Conservation (phyloP, 1,140 invertebrate species). For the Drosophila watanabei region DNA sequence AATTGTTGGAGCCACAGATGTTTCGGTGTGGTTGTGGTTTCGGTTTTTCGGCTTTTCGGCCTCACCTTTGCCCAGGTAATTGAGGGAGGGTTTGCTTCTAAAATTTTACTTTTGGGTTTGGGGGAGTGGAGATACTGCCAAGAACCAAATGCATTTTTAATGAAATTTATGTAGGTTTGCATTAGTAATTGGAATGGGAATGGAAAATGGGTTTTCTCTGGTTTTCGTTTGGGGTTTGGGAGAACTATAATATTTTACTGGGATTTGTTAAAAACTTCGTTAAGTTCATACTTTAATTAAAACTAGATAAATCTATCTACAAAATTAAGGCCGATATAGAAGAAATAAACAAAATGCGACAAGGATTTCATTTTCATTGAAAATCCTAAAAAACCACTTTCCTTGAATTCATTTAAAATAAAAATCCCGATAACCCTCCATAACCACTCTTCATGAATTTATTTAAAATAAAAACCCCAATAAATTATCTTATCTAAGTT, state of each 20-base stretch:
- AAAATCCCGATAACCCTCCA: too few species aligned
- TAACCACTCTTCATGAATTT: too few species aligned
- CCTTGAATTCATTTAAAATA: too few species aligned
- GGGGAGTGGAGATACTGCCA: slow-evolving; percentile 8
- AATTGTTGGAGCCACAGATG: slow-evolving; percentile 70
- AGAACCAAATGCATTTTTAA: slow-evolving; percentile 76
- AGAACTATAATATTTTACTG: not conserved
- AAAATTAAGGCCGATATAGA: too few species aligned
- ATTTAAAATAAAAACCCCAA: too few species aligned
- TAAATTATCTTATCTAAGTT: too few species aligned
- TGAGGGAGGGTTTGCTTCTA: slow-evolving; percentile 51
- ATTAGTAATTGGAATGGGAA: slow-evolving; percentile 59
- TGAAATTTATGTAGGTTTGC: slow-evolving; percentile 73
- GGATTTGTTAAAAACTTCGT: not conserved
- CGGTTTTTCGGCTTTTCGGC: slow-evolving; percentile 15
- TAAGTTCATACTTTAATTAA: not conserved
- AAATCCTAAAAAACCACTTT: too few species aligned
- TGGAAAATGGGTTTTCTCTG: slow-evolving; percentile 10
- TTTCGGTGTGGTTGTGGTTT: slow-evolving; percentile 49
- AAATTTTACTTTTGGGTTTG: slow-evolving; percentile 19
- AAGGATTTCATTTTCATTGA: too few species aligned
- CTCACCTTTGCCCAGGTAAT: slow-evolving; percentile 44
- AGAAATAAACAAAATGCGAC: too few species aligned
- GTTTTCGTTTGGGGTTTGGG: not conserved
- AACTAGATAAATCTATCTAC: too few species aligned